These are phyloP conservation scores for Lagria hirta DNA, from an alignment of 2,888 invertebrate species.

Conservation along the genomic window DNA sequence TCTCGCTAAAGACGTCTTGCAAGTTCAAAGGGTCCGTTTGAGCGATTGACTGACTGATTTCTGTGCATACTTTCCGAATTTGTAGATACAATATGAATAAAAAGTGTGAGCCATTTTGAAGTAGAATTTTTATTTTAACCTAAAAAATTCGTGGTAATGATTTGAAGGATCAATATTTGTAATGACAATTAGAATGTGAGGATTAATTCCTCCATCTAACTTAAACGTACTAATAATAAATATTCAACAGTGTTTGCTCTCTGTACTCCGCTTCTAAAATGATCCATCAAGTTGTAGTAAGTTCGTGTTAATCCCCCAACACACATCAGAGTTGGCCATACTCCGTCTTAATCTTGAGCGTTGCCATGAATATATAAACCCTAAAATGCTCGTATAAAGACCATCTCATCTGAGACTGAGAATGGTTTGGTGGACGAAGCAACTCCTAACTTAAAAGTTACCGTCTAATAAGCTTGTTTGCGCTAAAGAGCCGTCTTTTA, in stretches of 20 bases:
- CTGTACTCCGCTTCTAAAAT: constrained; percentile 44
- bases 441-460: constrained; percentile 16
- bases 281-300: constrained; percentile 46
- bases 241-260: constrained; percentile 47
- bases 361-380: constrained; percentile 51
- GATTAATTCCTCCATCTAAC: no score
- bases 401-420: constrained; percentile 31
- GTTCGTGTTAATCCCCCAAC: constrained; percentile 35
- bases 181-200: no score
- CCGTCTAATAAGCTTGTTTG: constrained; percentile 39
- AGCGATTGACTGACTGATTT: constrained; percentile 31
- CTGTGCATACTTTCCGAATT: no score
- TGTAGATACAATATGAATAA: no score
- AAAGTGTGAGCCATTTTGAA: no score
- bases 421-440: constrained; percentile 24
- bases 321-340: constrained; percentile 47
- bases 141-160: no score
- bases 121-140: no score
- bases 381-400: constrained; percentile 43
- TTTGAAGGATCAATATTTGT: no score
- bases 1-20: constrained; percentile 34
- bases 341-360: constrained; percentile 52
- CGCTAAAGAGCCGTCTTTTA: constrained; percentile 38
- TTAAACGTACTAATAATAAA: constrained; percentile 36
- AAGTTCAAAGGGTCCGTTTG: constrained; percentile 33